Conservation (phyloP, 1,140 invertebrate genomes). For the Danaus plexippus region DNA sequence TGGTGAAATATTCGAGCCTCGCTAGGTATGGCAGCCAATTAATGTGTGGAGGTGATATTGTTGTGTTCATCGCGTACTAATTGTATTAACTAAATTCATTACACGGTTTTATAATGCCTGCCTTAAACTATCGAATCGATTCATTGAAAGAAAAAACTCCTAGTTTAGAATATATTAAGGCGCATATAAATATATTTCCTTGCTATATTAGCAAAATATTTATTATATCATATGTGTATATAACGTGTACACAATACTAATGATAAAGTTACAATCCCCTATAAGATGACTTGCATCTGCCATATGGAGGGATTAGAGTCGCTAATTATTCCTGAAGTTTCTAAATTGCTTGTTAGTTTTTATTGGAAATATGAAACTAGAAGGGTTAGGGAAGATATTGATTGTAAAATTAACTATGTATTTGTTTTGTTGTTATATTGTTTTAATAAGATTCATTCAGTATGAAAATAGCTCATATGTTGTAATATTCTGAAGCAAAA, state of each 20-base stretch:
- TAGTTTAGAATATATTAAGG: too few relatives aligned
- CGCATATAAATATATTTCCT: too few relatives aligned
- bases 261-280: constrained; percentile 16
- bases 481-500: too few relatives aligned
- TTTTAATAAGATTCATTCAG: constrained; percentile 1
- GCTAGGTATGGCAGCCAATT: constrained; percentile 59
- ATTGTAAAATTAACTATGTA: too few relatives aligned
- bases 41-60: constrained; percentile 55
- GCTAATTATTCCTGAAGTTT: constrained; percentile 40
- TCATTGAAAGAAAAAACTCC: too few relatives aligned
- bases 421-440: not conserved
- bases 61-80: constrained; percentile 1
- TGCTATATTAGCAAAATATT: too few relatives aligned
- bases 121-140: too few relatives aligned
- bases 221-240: too few relatives aligned
- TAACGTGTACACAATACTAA: too few relatives aligned
- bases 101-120: too few relatives aligned
- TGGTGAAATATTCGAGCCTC: constrained; percentile 57
- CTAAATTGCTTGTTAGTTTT: constrained; percentile 40
- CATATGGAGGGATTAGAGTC: constrained; percentile 44
- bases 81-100: too few relatives aligned
- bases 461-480: not conserved
- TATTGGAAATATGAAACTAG: constrained; percentile 16
- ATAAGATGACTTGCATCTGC: constrained; percentile 43
- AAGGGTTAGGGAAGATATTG: too few relatives aligned